A percentile compares a stretch with the other conserved stretches of the same genome.
These are phyloP conservation scores for Chinchilla lanigera DNA, from an alignment of 2,113 vertebrate species.

Conservation along the genomic window DNA sequence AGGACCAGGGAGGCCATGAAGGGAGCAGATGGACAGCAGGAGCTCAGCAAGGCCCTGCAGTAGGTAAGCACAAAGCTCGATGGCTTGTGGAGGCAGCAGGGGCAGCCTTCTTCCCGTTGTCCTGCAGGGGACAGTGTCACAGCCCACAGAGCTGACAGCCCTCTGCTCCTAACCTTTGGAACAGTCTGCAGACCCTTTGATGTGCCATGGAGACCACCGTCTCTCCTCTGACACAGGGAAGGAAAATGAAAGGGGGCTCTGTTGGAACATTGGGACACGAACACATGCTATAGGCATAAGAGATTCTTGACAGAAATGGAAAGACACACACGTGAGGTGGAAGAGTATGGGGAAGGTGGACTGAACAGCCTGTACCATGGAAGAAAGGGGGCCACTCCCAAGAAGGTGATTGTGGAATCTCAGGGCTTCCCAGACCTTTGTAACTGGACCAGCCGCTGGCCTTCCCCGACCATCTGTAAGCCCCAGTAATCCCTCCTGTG, in stretches of 20 bases:
- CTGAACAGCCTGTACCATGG: conserved; percentile 69
- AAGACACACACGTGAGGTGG: conserved; percentile 57
- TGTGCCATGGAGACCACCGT: conserved; percentile 68
- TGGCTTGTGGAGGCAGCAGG: not conserved
- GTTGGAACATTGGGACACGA: conserved; percentile 75
- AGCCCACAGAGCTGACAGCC: not conserved
- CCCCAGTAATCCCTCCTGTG: not conserved
- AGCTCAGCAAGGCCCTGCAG: not conserved
- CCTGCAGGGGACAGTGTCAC: not conserved
- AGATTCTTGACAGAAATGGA: conserved; percentile 75
- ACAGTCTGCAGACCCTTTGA: conserved; percentile 73
- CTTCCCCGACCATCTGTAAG: not conserved
- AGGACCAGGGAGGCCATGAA: not conserved
- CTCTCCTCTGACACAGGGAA: conserved; percentile 60
- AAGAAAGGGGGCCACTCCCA: not conserved
- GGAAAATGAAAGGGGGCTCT: conserved; percentile 41
- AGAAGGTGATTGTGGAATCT: conserved; percentile 39
- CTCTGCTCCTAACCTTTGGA: conserved; percentile 73
- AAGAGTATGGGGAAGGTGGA: conserved; percentile 58
- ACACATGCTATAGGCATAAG: conserved; percentile 76
- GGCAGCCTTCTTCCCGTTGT: not conserved
- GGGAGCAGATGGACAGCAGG: not conserved
- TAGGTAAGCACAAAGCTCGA: not conserved
- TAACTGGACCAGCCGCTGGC: not conserved
- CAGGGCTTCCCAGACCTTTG: conserved; percentile 18